A percentile compares a stretch with the other conserved stretches of the same genome.
Evolutionary conservation across 2,888 invertebrate genomes (phyloP).

Genomic region (Campaea margaritaria): DNA sequence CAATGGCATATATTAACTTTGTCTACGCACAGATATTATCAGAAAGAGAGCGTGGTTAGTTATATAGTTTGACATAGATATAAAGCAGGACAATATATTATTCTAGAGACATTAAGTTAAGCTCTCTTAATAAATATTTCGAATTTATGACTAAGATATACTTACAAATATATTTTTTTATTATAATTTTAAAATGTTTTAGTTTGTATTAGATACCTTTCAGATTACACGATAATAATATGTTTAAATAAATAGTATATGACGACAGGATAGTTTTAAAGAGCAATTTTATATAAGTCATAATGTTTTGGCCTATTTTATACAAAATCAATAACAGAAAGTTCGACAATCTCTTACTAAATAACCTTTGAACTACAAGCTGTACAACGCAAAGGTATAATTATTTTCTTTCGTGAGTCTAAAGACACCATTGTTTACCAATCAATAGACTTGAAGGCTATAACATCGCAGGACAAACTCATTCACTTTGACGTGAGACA

Average conservation of each 20-base stretch:
- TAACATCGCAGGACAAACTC: conserved; percentile 44
- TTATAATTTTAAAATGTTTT: conserved; percentile 3
- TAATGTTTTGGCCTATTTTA: background rate
- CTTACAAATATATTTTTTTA: conserved; percentile 31
- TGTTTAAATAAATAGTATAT: no score
- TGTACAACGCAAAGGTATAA: conserved; percentile 5
- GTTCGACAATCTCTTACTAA: conserved; percentile 5
- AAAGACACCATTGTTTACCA: conserved; percentile 55
- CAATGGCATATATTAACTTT: conserved; percentile 22
- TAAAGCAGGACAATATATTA: conserved; percentile 32
- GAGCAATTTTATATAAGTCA: background rate
- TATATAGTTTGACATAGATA: conserved; percentile 30
- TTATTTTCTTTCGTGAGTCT: conserved; percentile 45
- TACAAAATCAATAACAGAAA: background rate
- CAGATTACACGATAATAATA: background rate
- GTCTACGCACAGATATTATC: conserved; percentile 34
- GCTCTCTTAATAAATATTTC: conserved; percentile 51
- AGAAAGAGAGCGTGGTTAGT: conserved; percentile 23
- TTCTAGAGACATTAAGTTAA: conserved; percentile 47
- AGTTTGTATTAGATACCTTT: background rate
- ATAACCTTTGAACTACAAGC: conserved; percentile 21
- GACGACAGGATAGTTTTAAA: background rate
- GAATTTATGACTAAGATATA: conserved; percentile 45
- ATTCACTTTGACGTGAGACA: conserved; percentile 61
- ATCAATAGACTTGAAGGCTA: conserved; percentile 67